Percentiles rank a stretch among this genome's conserved stretches.
These are phyloP conservation scores for Drosophila atripex DNA, from an alignment of 2,888 invertebrate genomes.

Conservation along the genomic window DNA sequence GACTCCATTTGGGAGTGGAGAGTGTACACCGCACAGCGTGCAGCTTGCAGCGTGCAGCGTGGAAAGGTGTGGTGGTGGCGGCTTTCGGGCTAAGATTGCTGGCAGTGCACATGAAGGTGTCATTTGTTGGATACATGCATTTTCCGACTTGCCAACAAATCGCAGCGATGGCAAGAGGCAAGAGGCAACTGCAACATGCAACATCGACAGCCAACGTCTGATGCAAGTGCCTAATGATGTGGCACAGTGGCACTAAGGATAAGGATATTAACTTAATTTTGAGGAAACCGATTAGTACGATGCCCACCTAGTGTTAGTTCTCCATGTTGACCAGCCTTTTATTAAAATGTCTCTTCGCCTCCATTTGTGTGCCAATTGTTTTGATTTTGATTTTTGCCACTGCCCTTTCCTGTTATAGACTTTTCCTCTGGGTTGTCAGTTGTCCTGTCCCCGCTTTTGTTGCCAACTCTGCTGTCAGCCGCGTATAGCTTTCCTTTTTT, in stretches of 20 bases:
- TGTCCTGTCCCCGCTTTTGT: constrained; percentile 56
- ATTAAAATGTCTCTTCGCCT: neutral
- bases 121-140: constrained; percentile 80
- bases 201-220: constrained; percentile 23
- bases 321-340: neutral
- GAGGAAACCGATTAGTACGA: too few relatives aligned
- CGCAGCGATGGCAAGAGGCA: constrained; percentile 66
- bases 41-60: too few relatives aligned
- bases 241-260: constrained; percentile 51
- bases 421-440: constrained; percentile 43
- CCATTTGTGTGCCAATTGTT: constrained; percentile 60
- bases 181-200: constrained; percentile 30
- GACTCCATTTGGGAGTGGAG: constrained; percentile 12
- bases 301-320: too few relatives aligned
- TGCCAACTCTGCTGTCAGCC: constrained; percentile 59
- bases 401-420: constrained; percentile 61
- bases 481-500: constrained; percentile 27
- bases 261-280: neutral
- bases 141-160: constrained; percentile 79
- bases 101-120: constrained; percentile 76
- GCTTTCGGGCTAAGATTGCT: constrained; percentile 18
- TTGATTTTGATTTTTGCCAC: constrained; percentile 51
- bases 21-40: neutral
- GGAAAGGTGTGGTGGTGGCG: constrained; percentile 8
- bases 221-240: constrained; percentile 52